Conservation (phyloP, 2,797 vertebrate genomes). For the Sebastes nivosus region DNA sequence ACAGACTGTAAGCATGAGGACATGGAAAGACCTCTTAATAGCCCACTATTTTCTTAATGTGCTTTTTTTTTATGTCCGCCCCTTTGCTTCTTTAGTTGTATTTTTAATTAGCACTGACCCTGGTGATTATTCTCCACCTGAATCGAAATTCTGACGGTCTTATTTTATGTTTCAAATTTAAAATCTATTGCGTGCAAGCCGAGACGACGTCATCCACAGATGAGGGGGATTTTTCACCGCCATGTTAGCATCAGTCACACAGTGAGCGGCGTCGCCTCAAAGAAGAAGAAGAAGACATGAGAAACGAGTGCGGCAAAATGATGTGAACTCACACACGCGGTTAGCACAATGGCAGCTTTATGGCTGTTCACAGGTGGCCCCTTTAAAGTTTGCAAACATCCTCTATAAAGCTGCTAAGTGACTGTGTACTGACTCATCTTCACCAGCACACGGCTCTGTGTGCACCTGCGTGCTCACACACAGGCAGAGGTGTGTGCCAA, state of each 20-base stretch:
- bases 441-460: slow-evolving; percentile 42
- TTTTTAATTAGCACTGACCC: background rate
- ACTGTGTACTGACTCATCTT: slow-evolving; percentile 76
- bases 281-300: slow-evolving; percentile 33
- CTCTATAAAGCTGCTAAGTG: slow-evolving; percentile 70
- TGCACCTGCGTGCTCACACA: slow-evolving; percentile 63
- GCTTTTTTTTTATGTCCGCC: background rate
- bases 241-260: slow-evolving; percentile 26
- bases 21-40: background rate
- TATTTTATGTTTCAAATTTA: slow-evolving; percentile 4
- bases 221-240: slow-evolving; percentile 19
- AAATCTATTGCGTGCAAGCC: slow-evolving; percentile 12
- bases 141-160: background rate
- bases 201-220: slow-evolving; percentile 6
- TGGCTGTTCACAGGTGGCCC: slow-evolving; percentile 71
- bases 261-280: slow-evolving; percentile 45
- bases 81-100: background rate
- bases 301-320: slow-evolving; percentile 33
- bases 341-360: slow-evolving; percentile 73
- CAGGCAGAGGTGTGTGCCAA: slow-evolving; percentile 25
- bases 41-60: background rate
- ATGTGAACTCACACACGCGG: slow-evolving; percentile 63
- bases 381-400: slow-evolving; percentile 75
- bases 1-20: background rate
- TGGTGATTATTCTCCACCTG: background rate